These are phyloP conservation scores for Aurelia aurita DNA, from an alignment of 30 jellyfish, hydroid and myxozoan genomes.

Conservation along the genomic window DNA sequence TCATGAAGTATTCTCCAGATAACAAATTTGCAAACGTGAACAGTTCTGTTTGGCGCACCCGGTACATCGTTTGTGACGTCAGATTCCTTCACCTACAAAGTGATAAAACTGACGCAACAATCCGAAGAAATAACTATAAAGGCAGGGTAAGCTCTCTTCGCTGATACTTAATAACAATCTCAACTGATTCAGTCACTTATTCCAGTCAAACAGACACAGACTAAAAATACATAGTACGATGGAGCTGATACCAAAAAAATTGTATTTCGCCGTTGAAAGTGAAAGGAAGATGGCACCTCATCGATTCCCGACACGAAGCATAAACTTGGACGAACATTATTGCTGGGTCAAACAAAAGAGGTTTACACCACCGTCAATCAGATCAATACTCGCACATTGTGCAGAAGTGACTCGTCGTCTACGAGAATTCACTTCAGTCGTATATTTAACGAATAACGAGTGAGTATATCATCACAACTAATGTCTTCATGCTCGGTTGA, in stretches of 20 bases:
- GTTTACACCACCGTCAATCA: conserved; percentile 83
- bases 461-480: conserved; percentile 46
- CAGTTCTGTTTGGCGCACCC: no score
- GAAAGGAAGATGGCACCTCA: conserved; percentile 34
- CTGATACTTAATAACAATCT: not conserved
- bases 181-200: not conserved
- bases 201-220: not conserved
- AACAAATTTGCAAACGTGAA: no score
- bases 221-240: not conserved
- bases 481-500: no score
- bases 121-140: not conserved
- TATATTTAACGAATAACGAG: conserved; percentile 73
- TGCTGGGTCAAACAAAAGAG: conserved; percentile 46
- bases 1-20: no score
- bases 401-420: conserved; percentile 73
- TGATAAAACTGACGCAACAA: not conserved
- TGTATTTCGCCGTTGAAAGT: conserved; percentile 51
- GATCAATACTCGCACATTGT: conserved; percentile 75
- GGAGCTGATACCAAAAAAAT: conserved; percentile 62
- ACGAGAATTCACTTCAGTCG: conserved; percentile 45
- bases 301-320: conserved; percentile 33
- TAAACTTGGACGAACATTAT: conserved; percentile 53
- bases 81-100: not conserved
- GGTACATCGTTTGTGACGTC: no score
- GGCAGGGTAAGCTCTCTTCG: not conserved